phyloP scores from a whole-genome alignment of 1,140 invertebrate species.

The Luehdorfia chinensis region DNA sequence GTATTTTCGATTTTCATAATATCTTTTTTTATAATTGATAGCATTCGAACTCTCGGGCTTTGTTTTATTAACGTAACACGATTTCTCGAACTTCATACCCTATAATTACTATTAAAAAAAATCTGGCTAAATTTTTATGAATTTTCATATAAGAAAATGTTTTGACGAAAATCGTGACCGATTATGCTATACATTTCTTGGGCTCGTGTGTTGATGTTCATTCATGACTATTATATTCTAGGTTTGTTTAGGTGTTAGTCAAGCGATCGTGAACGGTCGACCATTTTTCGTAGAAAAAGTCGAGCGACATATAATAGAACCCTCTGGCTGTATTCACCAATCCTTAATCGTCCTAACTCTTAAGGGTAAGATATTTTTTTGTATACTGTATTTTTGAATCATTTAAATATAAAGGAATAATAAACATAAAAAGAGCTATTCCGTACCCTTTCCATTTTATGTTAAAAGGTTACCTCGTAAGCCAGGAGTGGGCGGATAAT shows the following conservation, averaged over 20 bases:
- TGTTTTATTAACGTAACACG: too few relatives aligned
- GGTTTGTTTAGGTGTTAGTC: constrained; percentile 63
- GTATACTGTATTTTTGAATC: constrained; percentile 10
- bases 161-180: too few relatives aligned
- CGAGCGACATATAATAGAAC: constrained; percentile 76
- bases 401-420: constrained; percentile 2
- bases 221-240: constrained; percentile 25
- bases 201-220: too few relatives aligned
- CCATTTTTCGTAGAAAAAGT: constrained; percentile 73
- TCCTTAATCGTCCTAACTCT: constrained; percentile 69
- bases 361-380: constrained; percentile 48
- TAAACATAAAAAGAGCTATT: constrained; percentile 6
- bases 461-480: constrained; percentile 68
- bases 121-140: too few relatives aligned
- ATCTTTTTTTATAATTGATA: not conserved
- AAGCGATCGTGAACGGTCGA: constrained; percentile 67
- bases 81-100: too few relatives aligned
- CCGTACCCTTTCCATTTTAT: constrained; percentile 14
- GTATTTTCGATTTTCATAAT: not conserved
- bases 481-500: constrained; percentile 77
- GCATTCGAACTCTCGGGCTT: not conserved
- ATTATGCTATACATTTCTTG: too few relatives aligned
- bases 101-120: too few relatives aligned
- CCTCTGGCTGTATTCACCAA: constrained; percentile 71
- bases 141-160: too few relatives aligned